Base-by-base conservation (phyloP, 92 coral and sea anemone genomes). In the Palythoa grandis region DNA sequence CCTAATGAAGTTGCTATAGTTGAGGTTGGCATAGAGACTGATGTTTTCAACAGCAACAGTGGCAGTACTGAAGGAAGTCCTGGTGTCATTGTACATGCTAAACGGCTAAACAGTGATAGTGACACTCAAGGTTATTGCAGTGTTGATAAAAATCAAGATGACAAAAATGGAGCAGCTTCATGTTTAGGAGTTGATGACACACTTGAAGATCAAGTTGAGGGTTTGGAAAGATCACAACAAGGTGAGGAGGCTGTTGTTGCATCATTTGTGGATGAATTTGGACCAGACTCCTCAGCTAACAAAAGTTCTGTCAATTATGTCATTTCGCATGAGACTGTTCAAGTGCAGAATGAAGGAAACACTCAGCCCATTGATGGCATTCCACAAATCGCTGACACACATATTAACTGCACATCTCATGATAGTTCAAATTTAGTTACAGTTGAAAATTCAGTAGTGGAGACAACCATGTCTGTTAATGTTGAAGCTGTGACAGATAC, bases 161-260 rank as follows among this genome's bases (percentile, higher is more conserved):
- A 61, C 5, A 61, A 11, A 10, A n/a, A 43, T 43, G 50, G 58
- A 65, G 58, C 19, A n/a, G 73, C 19, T 38, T 19, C 56, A 40
- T 29, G 52, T 52, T 80, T 39, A 5, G 63, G 16, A 43, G 61
- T 20, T 65, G 74, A 12, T 60, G 40, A 50, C 12, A 43, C 72
- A 12, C 57, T 40, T 47, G 63, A 80, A 80, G 60, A 80, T 13
- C 85, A 80, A 20, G 60, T 22, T 43, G 74, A 65, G 8, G 40
- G 85, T 19, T 24, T 79, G n/a, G 39, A 43, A 1, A 58, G 43
- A 37, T 47, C 73, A 0, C 39, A 80, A 35, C 74, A 80, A 23
- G 74, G 35, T 29, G 35, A 19, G 23, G 63, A 80, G 57, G 20
- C 85, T 66, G 74, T 80, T 43, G 74, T 80, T 23, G 85, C 85